These are phyloP conservation scores for Ceratotherium simum DNA, from an alignment of 2,113 vertebrate genomes.

Conservation along the genomic window DNA sequence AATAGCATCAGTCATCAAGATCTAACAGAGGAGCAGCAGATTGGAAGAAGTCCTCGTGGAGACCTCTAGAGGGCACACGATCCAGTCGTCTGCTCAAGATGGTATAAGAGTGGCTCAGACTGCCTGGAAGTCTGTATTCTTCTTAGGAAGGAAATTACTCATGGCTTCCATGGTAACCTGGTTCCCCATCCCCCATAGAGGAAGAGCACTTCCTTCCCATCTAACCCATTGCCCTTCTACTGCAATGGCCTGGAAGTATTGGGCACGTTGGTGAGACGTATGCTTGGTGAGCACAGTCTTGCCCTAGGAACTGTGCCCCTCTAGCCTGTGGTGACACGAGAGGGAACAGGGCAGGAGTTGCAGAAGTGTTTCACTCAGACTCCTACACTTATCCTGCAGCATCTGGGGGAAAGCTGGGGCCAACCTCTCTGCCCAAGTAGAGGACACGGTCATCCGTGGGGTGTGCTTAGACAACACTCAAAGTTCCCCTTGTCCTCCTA, in stretches of 20 bases:
- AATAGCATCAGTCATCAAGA: background rate
- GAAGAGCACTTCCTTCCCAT: constrained; percentile 52
- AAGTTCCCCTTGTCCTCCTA: background rate
- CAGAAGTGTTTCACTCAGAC: background rate
- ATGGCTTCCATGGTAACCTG: constrained; percentile 60
- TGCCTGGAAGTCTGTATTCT: constrained; percentile 65
- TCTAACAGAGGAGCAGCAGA: background rate
- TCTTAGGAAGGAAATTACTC: constrained; percentile 82
- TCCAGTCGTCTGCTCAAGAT: background rate
- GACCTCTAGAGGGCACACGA: constrained; percentile 1
- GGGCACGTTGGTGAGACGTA: background rate
- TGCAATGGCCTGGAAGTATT: background rate
- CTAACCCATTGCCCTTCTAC: background rate
- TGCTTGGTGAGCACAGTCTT: background rate
- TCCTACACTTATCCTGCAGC: background rate
- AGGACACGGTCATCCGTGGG: background rate
- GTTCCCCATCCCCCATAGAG: background rate
- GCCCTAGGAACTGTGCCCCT: background rate
- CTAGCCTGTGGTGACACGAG: background rate
- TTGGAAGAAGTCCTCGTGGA: background rate
- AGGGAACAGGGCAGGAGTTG: background rate
- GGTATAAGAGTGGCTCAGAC: background rate
- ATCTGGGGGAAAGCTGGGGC: background rate
- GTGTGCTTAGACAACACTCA: background rate
- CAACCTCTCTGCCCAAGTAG: background rate